A percentile compares a stretch with the other conserved stretches of the same genome.
Conservation (phyloP, 2,888 invertebrate genomes). For the Callimorpha dominula region DNA sequence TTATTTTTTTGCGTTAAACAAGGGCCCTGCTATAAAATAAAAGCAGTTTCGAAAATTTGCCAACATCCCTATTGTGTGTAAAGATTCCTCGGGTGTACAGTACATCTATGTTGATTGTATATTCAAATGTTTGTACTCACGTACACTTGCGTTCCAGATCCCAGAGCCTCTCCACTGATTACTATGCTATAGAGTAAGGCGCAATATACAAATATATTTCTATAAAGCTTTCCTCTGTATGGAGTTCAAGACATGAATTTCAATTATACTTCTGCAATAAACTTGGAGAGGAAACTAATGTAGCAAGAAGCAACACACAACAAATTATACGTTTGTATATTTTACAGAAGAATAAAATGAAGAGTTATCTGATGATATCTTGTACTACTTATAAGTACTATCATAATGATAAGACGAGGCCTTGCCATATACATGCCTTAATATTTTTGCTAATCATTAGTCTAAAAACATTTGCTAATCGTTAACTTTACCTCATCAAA, state of each 20-base stretch:
- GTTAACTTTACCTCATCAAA: too few species aligned
- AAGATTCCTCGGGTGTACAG: slow-evolving; percentile 24
- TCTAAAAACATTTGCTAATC: too few species aligned
- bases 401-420: too few species aligned
- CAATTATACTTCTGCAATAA: neutral
- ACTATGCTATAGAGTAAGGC: slow-evolving; percentile 29
- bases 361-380: neutral
- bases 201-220: slow-evolving; percentile 23
- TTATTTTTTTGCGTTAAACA: too few species aligned
- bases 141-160: slow-evolving; percentile 29
- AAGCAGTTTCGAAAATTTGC: too few species aligned
- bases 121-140: slow-evolving; percentile 42
- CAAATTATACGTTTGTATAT: too few species aligned
- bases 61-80: neutral
- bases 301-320: neutral
- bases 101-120: slow-evolving; percentile 25
- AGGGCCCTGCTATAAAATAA: too few species aligned
- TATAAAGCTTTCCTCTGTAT: slow-evolving; percentile 3
- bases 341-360: neutral
- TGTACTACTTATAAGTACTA: too few species aligned
- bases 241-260: slow-evolving; percentile 15
- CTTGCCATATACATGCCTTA: too few species aligned
- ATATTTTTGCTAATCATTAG: too few species aligned
- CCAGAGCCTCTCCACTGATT: slow-evolving; percentile 28
- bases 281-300: neutral